Evolutionary conservation across 2,888 invertebrate species (phyloP), one percentile per base, ranked within the genome.

Genomic region (Luperina testacea): DNA sequence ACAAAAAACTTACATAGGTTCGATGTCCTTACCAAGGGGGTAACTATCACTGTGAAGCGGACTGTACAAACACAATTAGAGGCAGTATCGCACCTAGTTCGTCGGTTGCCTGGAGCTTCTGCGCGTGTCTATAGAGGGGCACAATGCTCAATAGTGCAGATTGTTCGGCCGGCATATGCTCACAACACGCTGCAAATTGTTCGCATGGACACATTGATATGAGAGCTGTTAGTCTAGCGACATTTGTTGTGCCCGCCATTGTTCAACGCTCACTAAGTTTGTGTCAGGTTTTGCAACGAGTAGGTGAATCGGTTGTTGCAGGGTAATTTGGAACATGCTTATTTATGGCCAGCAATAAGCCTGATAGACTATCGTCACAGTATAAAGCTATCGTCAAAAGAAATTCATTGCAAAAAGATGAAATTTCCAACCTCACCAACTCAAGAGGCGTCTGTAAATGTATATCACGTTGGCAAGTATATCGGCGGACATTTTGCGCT

Each of bases 61-160:
- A n/a, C n/a, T n/a, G n/a, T n/a, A n/a, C n/a, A n/a, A n/a, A n/a
- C n/a, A n/a, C n/a, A n/a, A n/a, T n/a, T n/a, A n/a, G n/a, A n/a
- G n/a, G n/a, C n/a, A n/a, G n/a, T n/a, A n/a, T n/a, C n/a, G n/a
- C n/a, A n/a, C n/a, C n/a, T n/a, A n/a, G n/a, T n/a, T n/a, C n/a
- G n/a, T n/a, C n/a, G n/a, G n/a, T n/a, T n/a, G 68, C 67, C 24
- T 38, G 45, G 53, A 61, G 11, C 45, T 73, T 71, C 48, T 65
- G 67, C 63, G 32, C 61, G 13, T 32, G 24, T 63, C 51, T 64
- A 51, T 24, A 42, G n/a, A 27, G 53, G n/a, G 71, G 20, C 32
- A 70, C 70, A 82, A 59, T 70, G 48, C 69, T 76, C 75, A 57
- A 61, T 71, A 63, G 65, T n/a, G 57, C 42, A 38, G 69, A 84